Conservation (phyloP, 2,888 invertebrate genomes). For the Spicauda simplicius region DNA sequence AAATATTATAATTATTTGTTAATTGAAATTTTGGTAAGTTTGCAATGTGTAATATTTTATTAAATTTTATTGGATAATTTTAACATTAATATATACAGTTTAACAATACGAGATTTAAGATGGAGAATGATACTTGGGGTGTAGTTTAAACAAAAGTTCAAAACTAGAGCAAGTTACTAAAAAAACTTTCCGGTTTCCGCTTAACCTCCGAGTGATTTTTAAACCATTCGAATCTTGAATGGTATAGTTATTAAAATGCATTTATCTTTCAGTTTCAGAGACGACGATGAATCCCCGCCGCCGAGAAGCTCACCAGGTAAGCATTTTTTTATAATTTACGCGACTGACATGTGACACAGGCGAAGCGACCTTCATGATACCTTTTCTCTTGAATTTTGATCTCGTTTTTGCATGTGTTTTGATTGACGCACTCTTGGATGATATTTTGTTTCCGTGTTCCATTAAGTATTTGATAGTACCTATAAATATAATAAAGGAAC, state of each 20-base stretch:
- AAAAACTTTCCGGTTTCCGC: too few relatives aligned
- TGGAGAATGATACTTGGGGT: too few relatives aligned
- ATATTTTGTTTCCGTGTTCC: background rate
- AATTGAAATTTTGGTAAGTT: too few relatives aligned
- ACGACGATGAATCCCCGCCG: conserved; percentile 54
- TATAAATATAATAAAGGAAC: background rate
- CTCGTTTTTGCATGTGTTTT: conserved; percentile 6
- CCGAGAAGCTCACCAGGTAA: conserved; percentile 52
- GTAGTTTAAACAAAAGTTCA: too few relatives aligned
- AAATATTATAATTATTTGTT: too few relatives aligned
- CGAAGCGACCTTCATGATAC: background rate
- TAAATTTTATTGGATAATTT: too few relatives aligned
- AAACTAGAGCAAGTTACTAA: too few relatives aligned
- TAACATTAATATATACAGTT: too few relatives aligned
- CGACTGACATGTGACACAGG: background rate
- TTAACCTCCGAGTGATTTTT: background rate
- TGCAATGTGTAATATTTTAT: too few relatives aligned
- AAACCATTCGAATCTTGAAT: background rate
- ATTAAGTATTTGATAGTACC: background rate
- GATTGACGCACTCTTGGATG: background rate
- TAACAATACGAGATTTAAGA: too few relatives aligned
- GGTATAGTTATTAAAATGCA: conserved; percentile 1
- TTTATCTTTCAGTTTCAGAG: conserved; percentile 62
- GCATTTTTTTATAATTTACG: conserved; percentile 8
- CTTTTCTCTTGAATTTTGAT: conserved; percentile 23